Base-by-base conservation (phyloP, 2,113 vertebrate species). In the Gavia stellata region DNA sequence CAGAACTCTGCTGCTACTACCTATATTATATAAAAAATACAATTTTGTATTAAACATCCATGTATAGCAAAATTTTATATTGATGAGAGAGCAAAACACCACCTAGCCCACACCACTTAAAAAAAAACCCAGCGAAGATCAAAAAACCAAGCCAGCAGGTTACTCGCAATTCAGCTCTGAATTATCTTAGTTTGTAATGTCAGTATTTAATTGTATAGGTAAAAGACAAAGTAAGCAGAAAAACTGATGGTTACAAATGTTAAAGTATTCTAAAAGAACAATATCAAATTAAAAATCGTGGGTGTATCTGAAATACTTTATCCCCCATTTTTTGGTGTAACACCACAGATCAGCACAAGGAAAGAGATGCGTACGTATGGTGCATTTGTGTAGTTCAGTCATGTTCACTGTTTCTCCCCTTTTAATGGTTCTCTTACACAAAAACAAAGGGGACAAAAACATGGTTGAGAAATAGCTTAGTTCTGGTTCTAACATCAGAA, bases 391-490 rank as follows among this genome's bases (percentile, higher is more conserved):
- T 52, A 94, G 66, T 91, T 94, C 81, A 77, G 84, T 87, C 91
- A 87, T 68, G 94, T 87, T 95, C 81, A 53, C 81, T 12, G 40
- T 84, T 94, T 94, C 66, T 89, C 72, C 33, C 70, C 38, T 83
- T 88, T 94, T 87, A 82, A 73, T 42, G 70, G 83, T 66, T 85
- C 81, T 80, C n/a, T 63, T 34, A 82, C 3, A 70, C 12, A 70
- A 75, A 94, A 91, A 61, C 62, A 94, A 96, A 91, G 28, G 58
- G 74, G 94, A 84, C 74, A 94, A 89, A 96, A 88, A 53, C 58
- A 61, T 26, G 31, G 42, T 81, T 58, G 56, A 77, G 62, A 92
- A 95, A 86, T 47, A 95, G 49, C 78, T 92, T 94, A 83, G 87
- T 80, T 91, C 87, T 92, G 73, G 71, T 90, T 80, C 81, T 73